Conservation (phyloP, 2,888 invertebrate species). For the Ariolimax columbianus region DNA sequence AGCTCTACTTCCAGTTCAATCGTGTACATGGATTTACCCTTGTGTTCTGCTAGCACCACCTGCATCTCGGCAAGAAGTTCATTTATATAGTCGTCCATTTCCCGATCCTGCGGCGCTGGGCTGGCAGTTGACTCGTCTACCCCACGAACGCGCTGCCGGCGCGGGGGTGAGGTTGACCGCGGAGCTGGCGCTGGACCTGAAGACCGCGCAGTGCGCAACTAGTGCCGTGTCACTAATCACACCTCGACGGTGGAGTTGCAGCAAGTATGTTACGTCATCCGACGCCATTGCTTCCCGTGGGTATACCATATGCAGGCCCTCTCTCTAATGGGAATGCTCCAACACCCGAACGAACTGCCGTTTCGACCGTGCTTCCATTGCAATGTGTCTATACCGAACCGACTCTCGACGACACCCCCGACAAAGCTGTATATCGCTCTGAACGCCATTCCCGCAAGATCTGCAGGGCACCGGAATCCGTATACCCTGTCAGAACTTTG, state of each 20-base stretch:
- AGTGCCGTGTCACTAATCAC: not conserved
- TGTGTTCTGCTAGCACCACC: not conserved
- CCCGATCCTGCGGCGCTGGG: not conserved
- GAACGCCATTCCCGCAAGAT: not conserved
- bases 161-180: not conserved
- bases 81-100: not conserved
- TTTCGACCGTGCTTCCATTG: not conserved
- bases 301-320: not conserved
- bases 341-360: not conserved
- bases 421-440: conserved; percentile 1
- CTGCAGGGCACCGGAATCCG: not conserved
- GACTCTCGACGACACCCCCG: not conserved
- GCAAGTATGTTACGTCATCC: not conserved
- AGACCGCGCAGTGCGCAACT: not conserved
- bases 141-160: not conserved
- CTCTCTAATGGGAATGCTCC: not conserved
- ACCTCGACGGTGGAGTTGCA: not conserved
- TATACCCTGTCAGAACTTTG: not conserved
- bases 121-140: not conserved
- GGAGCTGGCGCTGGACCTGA: not conserved
- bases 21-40: not conserved
- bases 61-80: no score
- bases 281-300: not conserved
- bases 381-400: not conserved
- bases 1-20: not conserved